Evolutionary conservation across 2,888 invertebrate genomes (phyloP).

Genomic region (Coleophora deauratella): DNA sequence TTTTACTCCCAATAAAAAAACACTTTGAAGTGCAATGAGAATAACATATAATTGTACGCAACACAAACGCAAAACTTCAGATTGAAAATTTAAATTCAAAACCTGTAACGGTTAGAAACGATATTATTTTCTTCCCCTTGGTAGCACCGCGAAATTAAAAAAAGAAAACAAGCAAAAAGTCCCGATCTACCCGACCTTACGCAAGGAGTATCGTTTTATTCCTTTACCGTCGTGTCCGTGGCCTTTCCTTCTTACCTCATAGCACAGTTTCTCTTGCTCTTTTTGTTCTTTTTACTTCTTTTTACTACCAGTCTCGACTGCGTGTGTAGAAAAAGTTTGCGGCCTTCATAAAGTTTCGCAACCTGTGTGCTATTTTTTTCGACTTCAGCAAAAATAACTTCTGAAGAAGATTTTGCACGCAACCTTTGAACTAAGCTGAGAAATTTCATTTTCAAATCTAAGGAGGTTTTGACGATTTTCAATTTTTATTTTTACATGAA

Average conservation of each 20-base stretch:
- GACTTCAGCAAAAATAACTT: too few species aligned
- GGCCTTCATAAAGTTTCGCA: background rate
- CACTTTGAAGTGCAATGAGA: too few species aligned
- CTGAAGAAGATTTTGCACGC: too few species aligned
- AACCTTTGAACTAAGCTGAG: too few species aligned
- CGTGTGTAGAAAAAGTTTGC: slow-evolving; percentile 33
- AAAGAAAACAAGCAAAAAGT: slow-evolving; percentile 42
- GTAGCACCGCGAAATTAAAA: slow-evolving; percentile 20
- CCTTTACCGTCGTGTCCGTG: slow-evolving; percentile 65
- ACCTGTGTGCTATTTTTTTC: too few species aligned
- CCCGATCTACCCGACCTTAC: slow-evolving; percentile 54
- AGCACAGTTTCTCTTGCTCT: slow-evolving; percentile 61
- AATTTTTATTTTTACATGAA: too few species aligned
- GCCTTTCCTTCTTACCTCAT: slow-evolving; percentile 68
- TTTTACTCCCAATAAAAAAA: background rate
- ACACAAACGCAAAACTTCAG: too few species aligned
- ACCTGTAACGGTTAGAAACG: too few species aligned
- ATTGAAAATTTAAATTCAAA: too few species aligned
- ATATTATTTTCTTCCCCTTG: slow-evolving; percentile 37
- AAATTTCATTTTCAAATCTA: background rate
- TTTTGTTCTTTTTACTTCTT: slow-evolving; percentile 26
- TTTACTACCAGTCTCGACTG: slow-evolving; percentile 25
- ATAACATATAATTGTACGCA: too few species aligned
- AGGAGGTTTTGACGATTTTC: background rate
- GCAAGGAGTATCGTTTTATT: slow-evolving; percentile 60